Evolutionary conservation across 2,797 vertebrate genomes (phyloP).

Genomic region (Oreonectes daqikongensis): DNA sequence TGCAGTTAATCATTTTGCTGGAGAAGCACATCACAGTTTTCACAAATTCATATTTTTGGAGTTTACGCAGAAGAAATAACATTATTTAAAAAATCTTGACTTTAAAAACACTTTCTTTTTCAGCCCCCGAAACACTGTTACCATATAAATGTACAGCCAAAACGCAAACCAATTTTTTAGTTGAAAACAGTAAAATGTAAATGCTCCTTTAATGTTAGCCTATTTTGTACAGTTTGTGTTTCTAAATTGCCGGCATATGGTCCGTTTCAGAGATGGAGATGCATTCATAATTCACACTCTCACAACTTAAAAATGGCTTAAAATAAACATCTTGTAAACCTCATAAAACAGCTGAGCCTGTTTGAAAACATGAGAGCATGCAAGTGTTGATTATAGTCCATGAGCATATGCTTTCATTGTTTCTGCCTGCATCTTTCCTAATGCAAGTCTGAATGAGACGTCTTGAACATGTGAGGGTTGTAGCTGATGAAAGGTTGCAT

Average conservation of each 20-base stretch:
- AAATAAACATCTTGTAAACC: neutral
- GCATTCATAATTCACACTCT: conserved; percentile 13
- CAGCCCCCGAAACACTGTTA: too few species aligned
- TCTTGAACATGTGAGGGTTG: conserved; percentile 4
- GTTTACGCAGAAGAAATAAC: too few species aligned
- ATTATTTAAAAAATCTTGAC: too few species aligned
- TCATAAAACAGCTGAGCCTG: too few species aligned
- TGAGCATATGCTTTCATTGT: neutral
- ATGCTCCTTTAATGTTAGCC: neutral
- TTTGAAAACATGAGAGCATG: neutral
- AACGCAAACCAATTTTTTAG: too few species aligned
- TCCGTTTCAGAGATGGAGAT: neutral
- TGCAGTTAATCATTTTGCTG: too few species aligned
- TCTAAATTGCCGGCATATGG: neutral
- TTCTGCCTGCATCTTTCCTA: neutral
- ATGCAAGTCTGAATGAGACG: neutral
- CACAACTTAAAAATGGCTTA: neutral
- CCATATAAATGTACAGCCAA: too few species aligned
- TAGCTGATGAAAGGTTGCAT: conserved; percentile 4
- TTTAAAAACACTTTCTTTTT: too few species aligned
- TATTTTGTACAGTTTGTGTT: conserved; percentile 3
- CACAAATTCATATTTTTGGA: too few species aligned
- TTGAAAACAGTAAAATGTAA: too few species aligned
- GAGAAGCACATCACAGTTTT: too few species aligned
- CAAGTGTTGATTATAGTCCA: neutral